Evolutionary conservation across 2,797 vertebrate species (phyloP).

Genomic region (Caiman crocodilus): DNA sequence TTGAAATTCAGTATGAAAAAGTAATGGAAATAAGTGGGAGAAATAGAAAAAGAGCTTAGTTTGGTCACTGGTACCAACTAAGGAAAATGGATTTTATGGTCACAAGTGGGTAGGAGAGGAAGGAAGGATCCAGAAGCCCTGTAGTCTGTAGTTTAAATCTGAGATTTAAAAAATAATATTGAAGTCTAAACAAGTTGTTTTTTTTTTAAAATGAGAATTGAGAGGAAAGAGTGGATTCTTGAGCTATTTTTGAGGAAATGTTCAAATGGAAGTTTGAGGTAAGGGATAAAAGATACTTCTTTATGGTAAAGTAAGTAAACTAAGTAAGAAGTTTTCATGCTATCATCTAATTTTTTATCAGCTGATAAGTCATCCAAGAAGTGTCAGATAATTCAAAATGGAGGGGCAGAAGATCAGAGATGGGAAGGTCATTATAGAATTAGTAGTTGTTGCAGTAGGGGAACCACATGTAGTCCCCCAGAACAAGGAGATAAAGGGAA

Average conservation of each 20-base stretch:
- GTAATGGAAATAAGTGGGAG: slow-evolving; percentile 43
- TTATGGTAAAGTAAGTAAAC: background rate
- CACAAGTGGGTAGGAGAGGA: slow-evolving; percentile 15
- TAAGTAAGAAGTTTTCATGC: background rate
- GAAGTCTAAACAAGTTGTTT: background rate
- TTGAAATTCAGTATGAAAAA: slow-evolving; percentile 47
- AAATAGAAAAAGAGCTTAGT: slow-evolving; percentile 39
- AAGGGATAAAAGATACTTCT: background rate
- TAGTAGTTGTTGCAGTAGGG: background rate
- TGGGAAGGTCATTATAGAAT: background rate
- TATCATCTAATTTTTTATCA: background rate
- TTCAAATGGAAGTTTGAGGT: too few relatives aligned
- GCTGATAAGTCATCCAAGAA: background rate
- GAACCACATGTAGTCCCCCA: background rate
- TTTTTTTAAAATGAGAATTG: slow-evolving; percentile 26
- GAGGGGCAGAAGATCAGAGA: background rate
- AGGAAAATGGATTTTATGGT: slow-evolving; percentile 40
- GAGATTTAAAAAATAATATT: background rate
- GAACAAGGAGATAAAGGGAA: background rate
- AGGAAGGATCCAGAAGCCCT: slow-evolving; percentile 6
- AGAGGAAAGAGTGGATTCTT: slow-evolving; percentile 17
- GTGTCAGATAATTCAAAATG: background rate
- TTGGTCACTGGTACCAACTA: slow-evolving; percentile 14
- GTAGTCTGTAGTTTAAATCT: background rate
- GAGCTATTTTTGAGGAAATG: background rate